Evolutionary conservation across 1,140 invertebrate species (phyloP), one percentile per base, ranked within the genome.

Genomic region (Formica exsecta): DNA sequence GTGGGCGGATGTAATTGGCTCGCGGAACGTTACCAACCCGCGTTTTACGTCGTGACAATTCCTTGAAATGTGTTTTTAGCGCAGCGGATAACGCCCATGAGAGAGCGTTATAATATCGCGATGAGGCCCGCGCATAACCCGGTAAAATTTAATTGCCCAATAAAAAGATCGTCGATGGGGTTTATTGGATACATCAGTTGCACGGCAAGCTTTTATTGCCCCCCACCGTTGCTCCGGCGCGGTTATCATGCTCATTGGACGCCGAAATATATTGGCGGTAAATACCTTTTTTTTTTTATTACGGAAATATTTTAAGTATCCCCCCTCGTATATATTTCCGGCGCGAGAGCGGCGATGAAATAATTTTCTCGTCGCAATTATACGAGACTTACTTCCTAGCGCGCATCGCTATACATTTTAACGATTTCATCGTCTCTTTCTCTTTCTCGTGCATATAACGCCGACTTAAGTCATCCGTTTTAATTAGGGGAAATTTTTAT

Each of bases 201-300:
- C 64, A 71, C 71, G 75, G 41, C 61, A n/a, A 79, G 71, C 59
- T 86, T 90, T 90, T 90, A 90, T 88, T 87, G 86, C 76, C 32
- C 1, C 44, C 75, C 83, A 86, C 88, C 44, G 81, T 80, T 85
- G 41, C 74, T 54, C 36, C 51, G 32, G 22, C 68, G 36, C 32
- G 29, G 59, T 85, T 86, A 80, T 80, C 84, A 41, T 38, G 41
- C 22, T 36, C 54, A 68, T 84, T 41, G 64, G 66, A 32, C 68
- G 81, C 36, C 89, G 19, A 90, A 90, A 90, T 90, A 90, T 90
- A 90, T 90, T 76, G 86, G 62, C 86, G 73, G 81, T 90, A 90
- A 90, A 90, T 90, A 88, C 71, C 65, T 29, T 90, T 79, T 90
- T 90, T 90, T 90, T 79, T 90, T 90, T 90, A 90, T 90, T 86